Percentiles rank a stretch among this genome's conserved stretches.
phyloP scores from a whole-genome alignment of 37 sponge, comb jelly and placozoan species.

The Spongia lamella region DNA sequence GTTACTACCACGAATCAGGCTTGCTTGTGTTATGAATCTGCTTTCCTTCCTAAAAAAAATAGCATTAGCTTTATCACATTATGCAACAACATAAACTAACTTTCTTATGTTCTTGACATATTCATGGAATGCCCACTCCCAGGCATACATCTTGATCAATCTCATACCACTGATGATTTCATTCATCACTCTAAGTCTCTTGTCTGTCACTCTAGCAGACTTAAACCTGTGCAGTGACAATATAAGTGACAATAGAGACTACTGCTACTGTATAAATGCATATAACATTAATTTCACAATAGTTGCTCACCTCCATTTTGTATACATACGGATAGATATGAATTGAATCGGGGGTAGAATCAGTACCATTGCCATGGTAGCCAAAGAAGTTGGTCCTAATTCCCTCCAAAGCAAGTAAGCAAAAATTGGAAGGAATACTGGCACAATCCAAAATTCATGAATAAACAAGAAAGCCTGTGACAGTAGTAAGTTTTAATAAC shows the following conservation, averaged over 20 bases:
- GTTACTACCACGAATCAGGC: conserved; percentile 39
- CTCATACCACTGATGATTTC: conserved; percentile 84
- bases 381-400: conserved; percentile 6
- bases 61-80: too few relatives aligned
- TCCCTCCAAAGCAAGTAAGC: conserved; percentile 38
- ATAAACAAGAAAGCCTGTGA: conserved; percentile 62
- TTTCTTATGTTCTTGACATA: conserved; percentile 48
- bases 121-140: conserved; percentile 81
- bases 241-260: too few relatives aligned
- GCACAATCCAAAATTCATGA: conserved; percentile 53
- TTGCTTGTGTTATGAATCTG: conserved; percentile 7
- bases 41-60: conserved; percentile 43
- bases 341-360: conserved; percentile 57
- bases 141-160: conserved; percentile 90
- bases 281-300: too few relatives aligned
- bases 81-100: conserved; percentile 14
- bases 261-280: too few relatives aligned
- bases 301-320: conserved; percentile 4
- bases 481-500: too few relatives aligned
- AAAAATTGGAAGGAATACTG: conserved; percentile 40
- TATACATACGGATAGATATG: conserved; percentile 2
- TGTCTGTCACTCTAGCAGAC: conserved; percentile 70
- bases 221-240: conserved; percentile 33
- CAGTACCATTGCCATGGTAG: conserved; percentile 1
- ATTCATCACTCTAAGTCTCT: conserved; percentile 71